phyloP scores from a whole-genome alignment of 2,888 invertebrate species.

The Deroplatys truncata region DNA sequence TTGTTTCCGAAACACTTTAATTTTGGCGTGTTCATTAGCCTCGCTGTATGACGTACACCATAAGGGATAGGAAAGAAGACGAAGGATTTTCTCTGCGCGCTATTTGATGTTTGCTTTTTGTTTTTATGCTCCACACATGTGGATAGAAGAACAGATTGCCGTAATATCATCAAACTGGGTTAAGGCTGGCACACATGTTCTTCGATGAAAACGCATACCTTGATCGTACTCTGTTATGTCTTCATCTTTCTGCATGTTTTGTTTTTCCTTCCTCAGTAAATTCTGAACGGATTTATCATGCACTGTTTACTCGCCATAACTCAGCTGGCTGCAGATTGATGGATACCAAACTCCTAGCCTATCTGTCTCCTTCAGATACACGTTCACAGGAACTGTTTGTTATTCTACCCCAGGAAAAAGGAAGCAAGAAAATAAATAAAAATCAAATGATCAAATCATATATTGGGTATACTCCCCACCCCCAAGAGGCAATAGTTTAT shows the following conservation, averaged over 20 bases:
- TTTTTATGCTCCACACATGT: too few species aligned
- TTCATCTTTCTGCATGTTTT: not conserved
- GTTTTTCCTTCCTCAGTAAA: not conserved
- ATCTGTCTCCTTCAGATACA: not conserved
- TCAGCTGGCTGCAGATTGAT: not conserved
- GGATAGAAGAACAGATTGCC: too few species aligned
- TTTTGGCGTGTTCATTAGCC: too few species aligned
- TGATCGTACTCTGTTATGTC: not conserved
- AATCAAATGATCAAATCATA: not conserved
- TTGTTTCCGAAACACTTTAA: too few species aligned
- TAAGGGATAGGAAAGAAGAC: too few species aligned
- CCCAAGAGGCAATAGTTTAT: not conserved
- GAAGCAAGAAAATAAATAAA: not conserved
- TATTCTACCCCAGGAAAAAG: not conserved
- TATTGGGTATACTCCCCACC: not conserved
- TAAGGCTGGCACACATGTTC: too few species aligned
- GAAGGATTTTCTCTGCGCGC: too few species aligned
- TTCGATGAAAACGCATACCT: too few species aligned
- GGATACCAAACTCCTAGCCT: not conserved
- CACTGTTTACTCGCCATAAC: not conserved
- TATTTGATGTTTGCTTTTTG: too few species aligned
- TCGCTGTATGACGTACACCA: too few species aligned
- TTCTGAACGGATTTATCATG: not conserved
- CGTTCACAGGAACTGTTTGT: not conserved
- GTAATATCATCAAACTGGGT: too few species aligned